These are phyloP conservation scores for Melanargia galathea DNA, from an alignment of 2,888 invertebrate genomes.

Conservation along the genomic window DNA sequence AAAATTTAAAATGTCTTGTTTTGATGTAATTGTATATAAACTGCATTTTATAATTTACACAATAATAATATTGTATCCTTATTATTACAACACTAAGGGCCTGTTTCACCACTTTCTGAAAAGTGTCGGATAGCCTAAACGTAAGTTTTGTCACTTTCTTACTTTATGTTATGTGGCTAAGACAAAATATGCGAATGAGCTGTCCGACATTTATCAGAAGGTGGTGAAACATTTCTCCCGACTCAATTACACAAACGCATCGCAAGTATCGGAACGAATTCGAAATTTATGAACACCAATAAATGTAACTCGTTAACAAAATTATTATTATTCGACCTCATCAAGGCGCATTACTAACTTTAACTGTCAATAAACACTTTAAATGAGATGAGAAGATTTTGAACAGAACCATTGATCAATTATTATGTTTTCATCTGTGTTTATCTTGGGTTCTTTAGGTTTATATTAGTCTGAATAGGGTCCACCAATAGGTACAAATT, in stretches of 20 bases:
- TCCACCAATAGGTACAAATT: too few relatives aligned
- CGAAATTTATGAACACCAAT: conserved; percentile 42
- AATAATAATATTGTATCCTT: background rate
- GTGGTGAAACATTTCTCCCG: conserved; percentile 17
- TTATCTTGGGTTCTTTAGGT: background rate
- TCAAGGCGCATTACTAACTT: conserved; percentile 56
- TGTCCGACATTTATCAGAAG: too few relatives aligned
- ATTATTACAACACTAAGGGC: too few relatives aligned
- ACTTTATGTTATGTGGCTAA: too few relatives aligned
- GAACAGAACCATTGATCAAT: background rate
- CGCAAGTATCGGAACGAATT: conserved; percentile 42
- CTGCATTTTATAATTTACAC: too few relatives aligned
- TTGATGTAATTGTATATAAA: too few relatives aligned
- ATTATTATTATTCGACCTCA: conserved; percentile 48
- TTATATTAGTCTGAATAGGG: background rate
- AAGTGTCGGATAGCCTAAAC: too few relatives aligned
- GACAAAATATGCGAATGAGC: too few relatives aligned
- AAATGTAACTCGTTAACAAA: conserved; percentile 45
- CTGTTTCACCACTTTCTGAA: too few relatives aligned
- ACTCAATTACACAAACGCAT: background rate
- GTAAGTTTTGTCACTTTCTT: too few relatives aligned
- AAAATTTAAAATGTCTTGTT: too few relatives aligned
- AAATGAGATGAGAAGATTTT: conserved; percentile 31
- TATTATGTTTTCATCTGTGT: background rate
- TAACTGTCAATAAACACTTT: conserved; percentile 62